Conservation (phyloP, 92 coral and sea anemone genomes). For the Bergia sp. region DNA sequence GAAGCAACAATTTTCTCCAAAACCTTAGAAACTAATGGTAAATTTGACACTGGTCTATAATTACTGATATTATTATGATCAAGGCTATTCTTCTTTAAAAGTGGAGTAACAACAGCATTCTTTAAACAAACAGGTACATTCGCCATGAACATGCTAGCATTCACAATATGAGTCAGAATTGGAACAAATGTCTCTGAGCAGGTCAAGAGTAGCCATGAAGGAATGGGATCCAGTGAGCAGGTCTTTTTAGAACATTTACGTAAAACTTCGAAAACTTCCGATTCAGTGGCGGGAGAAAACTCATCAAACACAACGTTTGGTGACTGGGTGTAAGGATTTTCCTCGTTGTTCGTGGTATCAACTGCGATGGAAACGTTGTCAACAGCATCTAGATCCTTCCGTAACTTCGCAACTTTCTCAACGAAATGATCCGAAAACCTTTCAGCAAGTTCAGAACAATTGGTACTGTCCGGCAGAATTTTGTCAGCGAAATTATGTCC, state of each 20-base stretch:
- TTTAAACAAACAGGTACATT: constrained; percentile 22
- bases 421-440: constrained; percentile 18
- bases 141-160: constrained; percentile 1
- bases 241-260: constrained; percentile 24
- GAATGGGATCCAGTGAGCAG: too few species aligned
- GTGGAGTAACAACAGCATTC: constrained; percentile 17
- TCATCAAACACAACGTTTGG: constrained; percentile 16
- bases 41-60: constrained; percentile 24
- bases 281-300: constrained; percentile 24
- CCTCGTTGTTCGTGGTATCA: constrained; percentile 13
- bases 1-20: constrained; percentile 25
- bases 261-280: constrained; percentile 18
- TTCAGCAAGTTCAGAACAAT: constrained; percentile 13
- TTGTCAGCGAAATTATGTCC: constrained; percentile 23
- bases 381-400: constrained; percentile 20
- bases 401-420: constrained; percentile 17
- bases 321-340: constrained; percentile 8
- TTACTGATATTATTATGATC: constrained; percentile 16
- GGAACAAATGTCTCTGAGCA: constrained; percentile 26
- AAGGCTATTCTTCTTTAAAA: constrained; percentile 20
- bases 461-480: constrained; percentile 23
- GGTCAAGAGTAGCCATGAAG: constrained; percentile 21
- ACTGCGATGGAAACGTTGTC: constrained; percentile 23
- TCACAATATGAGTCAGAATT: constrained; percentile 3
- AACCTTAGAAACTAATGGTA: constrained; percentile 24